Conservation (phyloP, 2,797 vertebrate genomes). For the Trematocara caparti region DNA sequence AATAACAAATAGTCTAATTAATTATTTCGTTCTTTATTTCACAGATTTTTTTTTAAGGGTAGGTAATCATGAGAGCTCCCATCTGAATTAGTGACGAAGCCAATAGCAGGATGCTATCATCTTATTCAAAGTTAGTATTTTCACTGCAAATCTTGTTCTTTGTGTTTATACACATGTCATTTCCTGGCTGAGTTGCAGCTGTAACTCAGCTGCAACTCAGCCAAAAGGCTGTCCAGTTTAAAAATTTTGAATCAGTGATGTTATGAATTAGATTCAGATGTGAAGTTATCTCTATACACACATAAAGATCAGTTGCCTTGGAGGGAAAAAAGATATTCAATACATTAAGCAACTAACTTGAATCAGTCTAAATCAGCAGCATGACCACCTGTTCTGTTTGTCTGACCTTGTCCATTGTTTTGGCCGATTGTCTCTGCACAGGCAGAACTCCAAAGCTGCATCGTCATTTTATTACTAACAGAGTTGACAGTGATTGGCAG, state of each 20-base stretch:
- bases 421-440: not conserved
- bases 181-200: not conserved
- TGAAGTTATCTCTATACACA: not conserved
- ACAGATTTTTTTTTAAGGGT: rapidly evolving
- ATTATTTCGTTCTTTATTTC: too few relatives aligned
- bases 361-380: slow-evolving; percentile 9
- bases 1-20: too few relatives aligned
- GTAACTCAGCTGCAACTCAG: not conserved
- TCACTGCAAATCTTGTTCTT: not conserved
- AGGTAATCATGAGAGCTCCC: not conserved
- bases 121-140: not conserved
- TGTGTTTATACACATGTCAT: not conserved
- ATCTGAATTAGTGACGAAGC: not conserved
- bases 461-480: slow-evolving; percentile 16
- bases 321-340: not conserved
- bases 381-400: slow-evolving; percentile 3
- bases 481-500: slow-evolving; percentile 59
- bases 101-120: not conserved
- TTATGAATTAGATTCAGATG: not conserved
- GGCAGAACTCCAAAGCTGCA: slow-evolving; percentile 19
- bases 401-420: not conserved
- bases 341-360: not conserved
- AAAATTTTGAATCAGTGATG: not conserved
- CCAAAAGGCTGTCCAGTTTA: not conserved
- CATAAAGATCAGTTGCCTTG: not conserved